Conservation (phyloP, 2,888 invertebrate genomes). For the Aphidoletes aphidimyza region DNA sequence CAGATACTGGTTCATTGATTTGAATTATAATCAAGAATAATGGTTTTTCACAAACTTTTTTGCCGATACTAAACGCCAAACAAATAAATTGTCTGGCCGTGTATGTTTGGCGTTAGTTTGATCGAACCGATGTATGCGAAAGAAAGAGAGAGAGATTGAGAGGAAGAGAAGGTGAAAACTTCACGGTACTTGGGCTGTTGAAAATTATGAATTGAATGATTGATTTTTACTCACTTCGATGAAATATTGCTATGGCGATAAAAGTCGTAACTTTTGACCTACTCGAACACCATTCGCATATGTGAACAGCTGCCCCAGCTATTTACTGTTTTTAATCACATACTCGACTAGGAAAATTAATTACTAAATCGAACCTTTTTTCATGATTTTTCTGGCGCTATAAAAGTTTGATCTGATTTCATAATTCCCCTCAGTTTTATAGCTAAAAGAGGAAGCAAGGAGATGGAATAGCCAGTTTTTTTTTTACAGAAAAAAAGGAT, state of each 20-base stretch:
- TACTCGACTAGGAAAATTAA: background rate
- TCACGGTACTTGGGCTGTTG: too few relatives aligned
- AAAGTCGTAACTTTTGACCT: background rate
- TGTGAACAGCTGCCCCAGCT: too few relatives aligned
- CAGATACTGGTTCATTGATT: slow-evolving; percentile 33
- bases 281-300: too few relatives aligned
- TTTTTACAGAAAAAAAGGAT: background rate
- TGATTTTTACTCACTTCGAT: slow-evolving; percentile 34
- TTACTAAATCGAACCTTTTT: background rate
- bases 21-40: slow-evolving; percentile 49
- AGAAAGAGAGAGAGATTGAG: too few relatives aligned
- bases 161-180: too few relatives aligned
- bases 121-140: too few relatives aligned
- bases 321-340: background rate
- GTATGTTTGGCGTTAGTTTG: background rate
- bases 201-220: slow-evolving; percentile 51
- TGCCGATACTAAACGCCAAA: background rate
- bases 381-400: background rate
- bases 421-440: background rate
- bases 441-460: too few relatives aligned
- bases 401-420: slow-evolving; percentile 23
- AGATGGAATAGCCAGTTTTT: background rate
- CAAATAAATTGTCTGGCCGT: slow-evolving; percentile 17
- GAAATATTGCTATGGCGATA: background rate
- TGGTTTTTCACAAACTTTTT: background rate